phyloP scores from a whole-genome alignment of 30 jellyfish, hydroid and myxozoan species.

The Cassiopea xamachana region DNA sequence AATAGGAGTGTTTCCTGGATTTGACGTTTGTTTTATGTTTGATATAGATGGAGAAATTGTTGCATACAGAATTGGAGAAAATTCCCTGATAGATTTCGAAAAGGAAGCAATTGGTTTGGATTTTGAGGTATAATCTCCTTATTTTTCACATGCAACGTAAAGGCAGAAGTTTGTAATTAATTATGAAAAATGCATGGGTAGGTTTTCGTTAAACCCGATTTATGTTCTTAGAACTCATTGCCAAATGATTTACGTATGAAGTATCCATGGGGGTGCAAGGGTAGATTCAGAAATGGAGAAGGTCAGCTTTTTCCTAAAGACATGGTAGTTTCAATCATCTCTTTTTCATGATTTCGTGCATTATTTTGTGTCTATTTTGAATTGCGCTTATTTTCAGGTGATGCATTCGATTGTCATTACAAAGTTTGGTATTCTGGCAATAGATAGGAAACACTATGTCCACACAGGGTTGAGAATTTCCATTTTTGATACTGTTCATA shows the following conservation, averaged over 20 bases:
- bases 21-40: too few species aligned
- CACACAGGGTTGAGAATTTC: neutral
- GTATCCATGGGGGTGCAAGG: too few species aligned
- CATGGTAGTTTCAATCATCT: too few species aligned
- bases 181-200: neutral
- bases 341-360: too few species aligned
- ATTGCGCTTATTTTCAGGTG: too few species aligned
- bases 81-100: neutral
- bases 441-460: neutral
- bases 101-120: conserved; percentile 29
- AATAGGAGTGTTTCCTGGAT: too few species aligned
- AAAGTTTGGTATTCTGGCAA: conserved; percentile 19
- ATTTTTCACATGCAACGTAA: neutral
- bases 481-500: conserved; percentile 15
- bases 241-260: too few species aligned
- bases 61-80: neutral
- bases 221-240: too few species aligned
- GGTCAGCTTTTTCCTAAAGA: too few species aligned
- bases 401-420: conserved; percentile 33
- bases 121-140: conserved; percentile 19
- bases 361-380: too few species aligned
- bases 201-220: neutral
- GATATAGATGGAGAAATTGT: neutral
- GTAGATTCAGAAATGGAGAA: too few species aligned
- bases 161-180: neutral